These are phyloP conservation scores for Ectemnius continuus DNA, from an alignment of 2,888 invertebrate genomes.

Conservation along the genomic window DNA sequence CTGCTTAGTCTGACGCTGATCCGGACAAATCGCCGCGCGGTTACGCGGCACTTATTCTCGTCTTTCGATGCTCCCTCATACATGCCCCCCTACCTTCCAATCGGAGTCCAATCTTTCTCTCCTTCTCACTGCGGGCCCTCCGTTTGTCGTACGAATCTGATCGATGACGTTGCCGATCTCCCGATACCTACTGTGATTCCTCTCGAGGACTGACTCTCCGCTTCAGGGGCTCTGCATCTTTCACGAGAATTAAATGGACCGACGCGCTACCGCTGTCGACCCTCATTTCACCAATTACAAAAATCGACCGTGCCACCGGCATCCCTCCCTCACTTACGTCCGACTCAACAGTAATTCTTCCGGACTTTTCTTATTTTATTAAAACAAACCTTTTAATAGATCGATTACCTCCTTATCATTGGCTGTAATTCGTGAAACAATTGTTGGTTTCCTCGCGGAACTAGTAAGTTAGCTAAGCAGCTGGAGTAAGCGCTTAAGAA, in stretches of 20 bases:
- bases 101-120: not conserved
- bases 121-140: not conserved
- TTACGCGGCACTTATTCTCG: conserved; percentile 74
- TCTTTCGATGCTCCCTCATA: conserved; percentile 49
- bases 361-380: no score
- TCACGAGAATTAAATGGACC: conserved; percentile 4
- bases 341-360: no score
- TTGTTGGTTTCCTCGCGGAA: no score
- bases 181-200: conserved; percentile 15
- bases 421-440: no score
- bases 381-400: no score
- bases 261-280: not conserved
- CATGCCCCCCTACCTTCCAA: not conserved
- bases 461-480: no score
- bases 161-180: conserved; percentile 56
- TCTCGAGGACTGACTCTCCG: conserved; percentile 27
- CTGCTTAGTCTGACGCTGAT: conserved; percentile 82
- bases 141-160: conserved; percentile 49
- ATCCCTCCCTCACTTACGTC: no score
- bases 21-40: conserved; percentile 80
- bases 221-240: conserved; percentile 1
- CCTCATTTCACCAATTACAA: not conserved
- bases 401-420: no score
- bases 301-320: not conserved
- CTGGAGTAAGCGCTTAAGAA: no score